Conservation (phyloP, 1,140 invertebrate genomes). For the Dolichoris vasculosae region DNA sequence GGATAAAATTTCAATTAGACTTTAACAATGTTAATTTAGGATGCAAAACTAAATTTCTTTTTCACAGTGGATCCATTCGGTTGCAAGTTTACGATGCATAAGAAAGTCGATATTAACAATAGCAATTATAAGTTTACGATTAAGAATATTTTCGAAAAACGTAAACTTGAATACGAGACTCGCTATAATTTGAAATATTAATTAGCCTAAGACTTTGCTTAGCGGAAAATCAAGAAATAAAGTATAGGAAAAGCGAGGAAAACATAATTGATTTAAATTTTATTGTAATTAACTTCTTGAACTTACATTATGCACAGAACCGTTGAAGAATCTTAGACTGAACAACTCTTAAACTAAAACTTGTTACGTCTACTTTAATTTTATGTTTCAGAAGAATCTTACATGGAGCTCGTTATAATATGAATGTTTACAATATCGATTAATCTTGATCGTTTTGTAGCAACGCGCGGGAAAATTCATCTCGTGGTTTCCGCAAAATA, state of each 20-base stretch:
- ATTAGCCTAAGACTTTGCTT: too few species aligned
- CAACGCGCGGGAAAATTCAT: not conserved
- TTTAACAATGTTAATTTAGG: too few species aligned
- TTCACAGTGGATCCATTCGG: too few species aligned
- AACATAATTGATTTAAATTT: not conserved
- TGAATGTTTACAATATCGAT: not conserved
- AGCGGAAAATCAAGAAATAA: too few species aligned
- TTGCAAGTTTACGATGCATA: too few species aligned
- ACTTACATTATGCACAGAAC: not conserved
- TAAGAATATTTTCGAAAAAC: too few species aligned
- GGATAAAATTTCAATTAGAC: too few species aligned
- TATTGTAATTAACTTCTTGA: not conserved
- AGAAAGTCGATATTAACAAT: too few species aligned
- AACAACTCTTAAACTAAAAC: not conserved
- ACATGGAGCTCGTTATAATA: not conserved
- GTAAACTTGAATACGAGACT: too few species aligned
- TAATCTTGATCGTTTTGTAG: not conserved
- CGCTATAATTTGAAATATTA: too few species aligned
- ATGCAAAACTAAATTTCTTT: too few species aligned
- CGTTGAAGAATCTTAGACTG: not conserved
- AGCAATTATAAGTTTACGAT: too few species aligned
- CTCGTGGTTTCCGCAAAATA: not conserved
- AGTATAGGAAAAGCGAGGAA: not conserved
- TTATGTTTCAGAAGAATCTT: not conserved
- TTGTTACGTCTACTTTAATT: not conserved